Percentiles rank a stretch among this genome's conserved stretches.
Conservation (phyloP, 2,113 vertebrate genomes). For the Coryphaenoides rupestris region DNA sequence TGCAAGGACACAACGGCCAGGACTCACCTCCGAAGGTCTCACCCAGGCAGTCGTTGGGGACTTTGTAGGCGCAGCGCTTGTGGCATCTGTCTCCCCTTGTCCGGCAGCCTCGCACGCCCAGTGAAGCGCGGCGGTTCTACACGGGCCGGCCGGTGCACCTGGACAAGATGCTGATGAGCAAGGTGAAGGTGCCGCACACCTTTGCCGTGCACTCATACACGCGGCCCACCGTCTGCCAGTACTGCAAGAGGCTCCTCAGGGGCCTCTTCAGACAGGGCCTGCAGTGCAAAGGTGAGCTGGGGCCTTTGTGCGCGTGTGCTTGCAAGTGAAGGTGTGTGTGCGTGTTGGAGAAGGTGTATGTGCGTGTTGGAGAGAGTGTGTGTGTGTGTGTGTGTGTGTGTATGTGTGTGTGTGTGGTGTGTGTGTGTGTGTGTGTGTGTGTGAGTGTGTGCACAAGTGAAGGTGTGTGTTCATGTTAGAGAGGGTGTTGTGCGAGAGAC, state of each 20-base stretch:
- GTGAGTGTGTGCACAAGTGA: no score
- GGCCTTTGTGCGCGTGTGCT: no score
- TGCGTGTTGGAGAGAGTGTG: no score
- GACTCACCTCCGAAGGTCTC: slow-evolving; percentile 72
- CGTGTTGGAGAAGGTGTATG: no score
- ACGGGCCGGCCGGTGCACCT: slow-evolving; percentile 84
- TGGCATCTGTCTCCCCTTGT: background rate
- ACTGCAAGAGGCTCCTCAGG: slow-evolving; percentile 85
- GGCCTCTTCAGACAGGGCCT: slow-evolving; percentile 88
- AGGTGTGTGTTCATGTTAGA: no score
- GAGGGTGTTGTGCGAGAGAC: no score
- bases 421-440: no score
- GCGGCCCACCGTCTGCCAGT: slow-evolving; percentile 86
- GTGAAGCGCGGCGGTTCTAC: slow-evolving; percentile 81
- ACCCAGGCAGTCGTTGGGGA: slow-evolving; percentile 86
- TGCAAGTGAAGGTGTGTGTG: no score
- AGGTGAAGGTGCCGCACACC: slow-evolving; percentile 89
- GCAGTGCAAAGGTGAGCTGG: slow-evolving; percentile 84
- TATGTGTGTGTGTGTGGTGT: no score
- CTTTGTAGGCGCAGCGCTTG: slow-evolving; percentile 79
- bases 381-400: no score
- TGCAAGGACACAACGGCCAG: background rate
- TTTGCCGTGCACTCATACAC: slow-evolving; percentile 89
- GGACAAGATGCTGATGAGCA: slow-evolving; percentile 86
- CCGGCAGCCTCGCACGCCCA: slow-evolving; percentile 65